A percentile compares a stretch with the other conserved stretches of the same genome.
Evolutionary conservation across 1,140 invertebrate genomes (phyloP).

Genomic region (Conus ventricosus): DNA sequence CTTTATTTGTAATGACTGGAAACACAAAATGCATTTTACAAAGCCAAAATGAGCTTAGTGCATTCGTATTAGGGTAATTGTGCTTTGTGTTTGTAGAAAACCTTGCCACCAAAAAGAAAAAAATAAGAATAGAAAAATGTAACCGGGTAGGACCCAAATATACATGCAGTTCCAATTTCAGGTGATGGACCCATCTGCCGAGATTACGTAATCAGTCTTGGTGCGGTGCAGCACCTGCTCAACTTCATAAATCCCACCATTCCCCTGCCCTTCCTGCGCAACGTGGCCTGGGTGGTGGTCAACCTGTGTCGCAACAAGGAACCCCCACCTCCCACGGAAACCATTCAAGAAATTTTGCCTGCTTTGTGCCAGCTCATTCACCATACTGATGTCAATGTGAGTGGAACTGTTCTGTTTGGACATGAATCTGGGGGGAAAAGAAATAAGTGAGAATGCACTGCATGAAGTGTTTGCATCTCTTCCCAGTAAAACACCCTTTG

Average conservation of each 20-base stretch:
- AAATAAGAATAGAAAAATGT: too few relatives aligned
- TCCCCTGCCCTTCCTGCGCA: constrained; percentile 72
- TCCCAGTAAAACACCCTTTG: too few relatives aligned
- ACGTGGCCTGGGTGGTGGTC: constrained; percentile 76
- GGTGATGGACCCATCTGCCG: constrained; percentile 75
- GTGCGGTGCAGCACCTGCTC: constrained; percentile 73
- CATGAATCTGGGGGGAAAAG: too few relatives aligned
- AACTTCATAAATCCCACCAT: constrained; percentile 73
- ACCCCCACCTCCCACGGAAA: constrained; percentile 76
- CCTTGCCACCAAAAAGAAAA: too few relatives aligned
- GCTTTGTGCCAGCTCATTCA: constrained; percentile 95
- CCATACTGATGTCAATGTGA: constrained; percentile 96
- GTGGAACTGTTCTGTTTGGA: constrained; percentile 65
- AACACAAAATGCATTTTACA: too few relatives aligned
- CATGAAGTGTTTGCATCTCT: too few relatives aligned
- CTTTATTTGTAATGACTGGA: too few relatives aligned
- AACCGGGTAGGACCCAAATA: too few relatives aligned
- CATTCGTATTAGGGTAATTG: too few relatives aligned
- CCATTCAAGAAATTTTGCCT: constrained; percentile 94
- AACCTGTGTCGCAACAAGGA: constrained; percentile 76
- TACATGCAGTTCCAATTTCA: constrained; percentile 30
- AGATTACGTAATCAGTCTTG: constrained; percentile 73
- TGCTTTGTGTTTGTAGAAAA: too few relatives aligned
- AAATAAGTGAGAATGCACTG: too few relatives aligned
- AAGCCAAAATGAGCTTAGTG: too few relatives aligned